Evolutionary conservation across 2,797 vertebrate species (phyloP).

Genomic region (Crenuchus spilurus): DNA sequence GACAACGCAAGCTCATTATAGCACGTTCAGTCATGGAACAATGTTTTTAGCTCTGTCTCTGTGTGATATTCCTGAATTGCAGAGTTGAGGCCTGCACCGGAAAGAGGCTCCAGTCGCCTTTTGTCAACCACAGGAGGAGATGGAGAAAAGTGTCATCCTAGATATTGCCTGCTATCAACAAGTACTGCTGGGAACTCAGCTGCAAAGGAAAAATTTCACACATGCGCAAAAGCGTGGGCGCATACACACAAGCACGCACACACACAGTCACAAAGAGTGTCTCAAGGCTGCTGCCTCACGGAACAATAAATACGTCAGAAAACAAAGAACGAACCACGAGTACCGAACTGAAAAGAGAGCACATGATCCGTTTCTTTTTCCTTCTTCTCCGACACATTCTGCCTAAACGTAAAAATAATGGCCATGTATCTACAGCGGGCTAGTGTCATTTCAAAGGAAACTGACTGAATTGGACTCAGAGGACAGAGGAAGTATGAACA

Average conservation of each 20-base stretch:
- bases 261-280: slow-evolving; percentile 39
- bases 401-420: slow-evolving; percentile 32
- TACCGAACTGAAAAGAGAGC: slow-evolving; percentile 19
- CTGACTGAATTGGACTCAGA: slow-evolving; percentile 1
- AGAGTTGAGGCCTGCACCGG: neutral
- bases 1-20: neutral
- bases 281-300: slow-evolving; percentile 40
- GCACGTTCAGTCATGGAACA: neutral
- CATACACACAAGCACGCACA: slow-evolving; percentile 6
- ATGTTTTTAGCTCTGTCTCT: neutral
- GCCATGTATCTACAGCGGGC: slow-evolving; percentile 12
- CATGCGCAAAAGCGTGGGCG: slow-evolving; percentile 40
- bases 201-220: slow-evolving; percentile 26
- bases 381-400: slow-evolving; percentile 25
- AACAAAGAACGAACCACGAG: slow-evolving; percentile 30
- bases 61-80: neutral
- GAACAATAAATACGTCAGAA: slow-evolving; percentile 38
- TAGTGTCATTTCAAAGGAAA: slow-evolving; percentile 26
- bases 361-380: slow-evolving; percentile 15
- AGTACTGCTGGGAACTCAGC: slow-evolving; percentile 42
- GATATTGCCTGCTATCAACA: slow-evolving; percentile 41
- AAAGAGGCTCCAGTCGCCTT: slow-evolving; percentile 17
- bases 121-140: slow-evolving; percentile 28
- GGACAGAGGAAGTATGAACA: slow-evolving; percentile 8
- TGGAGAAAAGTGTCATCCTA: slow-evolving; percentile 33